A percentile compares a stretch with the other conserved stretches of the same genome.
Conservation (phyloP, 2,797 vertebrate genomes). For the Cichlasoma orientale region DNA sequence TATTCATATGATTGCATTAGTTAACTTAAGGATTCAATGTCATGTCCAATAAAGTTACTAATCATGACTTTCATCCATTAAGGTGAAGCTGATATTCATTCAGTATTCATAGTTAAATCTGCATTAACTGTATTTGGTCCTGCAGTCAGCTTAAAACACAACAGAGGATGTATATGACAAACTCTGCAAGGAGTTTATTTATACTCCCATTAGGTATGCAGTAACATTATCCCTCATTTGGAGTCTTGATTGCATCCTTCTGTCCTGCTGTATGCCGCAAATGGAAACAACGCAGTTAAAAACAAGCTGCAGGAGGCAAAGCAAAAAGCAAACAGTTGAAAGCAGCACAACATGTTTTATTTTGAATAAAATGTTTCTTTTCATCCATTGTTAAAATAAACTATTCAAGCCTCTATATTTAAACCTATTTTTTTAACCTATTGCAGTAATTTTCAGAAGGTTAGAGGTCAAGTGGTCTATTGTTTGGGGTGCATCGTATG, state of each 20-base stretch:
- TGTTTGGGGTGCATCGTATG: not conserved
- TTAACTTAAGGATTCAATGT: not conserved
- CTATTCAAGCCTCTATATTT: not conserved
- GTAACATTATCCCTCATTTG: not conserved
- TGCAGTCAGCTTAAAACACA: too few species aligned
- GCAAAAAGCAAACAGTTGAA: not conserved
- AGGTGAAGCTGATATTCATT: not conserved
- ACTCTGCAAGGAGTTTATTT: not conserved
- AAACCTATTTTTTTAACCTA: not conserved
- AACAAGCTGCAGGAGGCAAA: not conserved
- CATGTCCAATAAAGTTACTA: not conserved
- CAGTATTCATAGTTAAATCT: not conserved
- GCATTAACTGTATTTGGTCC: not conserved
- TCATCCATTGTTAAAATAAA: not conserved
- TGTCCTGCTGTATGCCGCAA: not conserved
- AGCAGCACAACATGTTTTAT: not conserved
- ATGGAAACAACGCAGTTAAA: not conserved
- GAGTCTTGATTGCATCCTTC: constrained; percentile 1
- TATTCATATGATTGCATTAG: too few species aligned
- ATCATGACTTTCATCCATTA: not conserved
- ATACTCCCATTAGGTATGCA: not conserved
- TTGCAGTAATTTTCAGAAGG: constrained; percentile 13
- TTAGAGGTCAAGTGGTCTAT: constrained; percentile 25
- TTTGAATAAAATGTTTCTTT: constrained; percentile 2
- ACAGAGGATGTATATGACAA: not conserved